phyloP scores from a whole-genome alignment of 2,797 vertebrate genomes.

The Typhlichthys subterraneus region DNA sequence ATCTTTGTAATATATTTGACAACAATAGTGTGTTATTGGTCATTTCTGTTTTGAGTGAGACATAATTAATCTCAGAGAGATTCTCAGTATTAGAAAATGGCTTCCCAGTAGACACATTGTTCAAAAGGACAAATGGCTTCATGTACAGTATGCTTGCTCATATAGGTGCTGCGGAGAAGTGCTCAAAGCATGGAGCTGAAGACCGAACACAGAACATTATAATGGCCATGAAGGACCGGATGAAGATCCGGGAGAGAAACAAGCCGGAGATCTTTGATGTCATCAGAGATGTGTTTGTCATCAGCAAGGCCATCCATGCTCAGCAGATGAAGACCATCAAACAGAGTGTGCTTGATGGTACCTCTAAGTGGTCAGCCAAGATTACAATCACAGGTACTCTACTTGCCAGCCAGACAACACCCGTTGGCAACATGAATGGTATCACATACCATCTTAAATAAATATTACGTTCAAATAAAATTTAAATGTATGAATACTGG shows the following conservation, averaged over 20 bases:
- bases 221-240: conserved; percentile 98
- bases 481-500: no score
- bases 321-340: conserved; percentile 99
- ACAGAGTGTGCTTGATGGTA: conserved; percentile 95
- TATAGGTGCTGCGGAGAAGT: conserved; percentile 94
- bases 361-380: conserved; percentile 98
- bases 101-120: no score
- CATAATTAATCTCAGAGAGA: no score
- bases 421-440: no score
- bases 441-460: no score
- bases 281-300: conserved; percentile 90
- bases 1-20: no score
- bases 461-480: no score
- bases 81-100: no score
- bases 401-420: neutral
- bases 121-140: no score
- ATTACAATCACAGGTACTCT: conserved; percentile 92
- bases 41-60: no score
- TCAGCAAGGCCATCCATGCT: conserved; percentile 86
- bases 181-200: conserved; percentile 94
- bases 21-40: no score
- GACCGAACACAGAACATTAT: conserved; percentile 97
- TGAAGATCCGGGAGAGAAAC: conserved; percentile 97
- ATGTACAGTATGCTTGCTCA: neutral
- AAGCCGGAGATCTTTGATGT: conserved; percentile 97